Conservation (phyloP, 2,797 vertebrate species). For the Cichlasoma orientale region DNA sequence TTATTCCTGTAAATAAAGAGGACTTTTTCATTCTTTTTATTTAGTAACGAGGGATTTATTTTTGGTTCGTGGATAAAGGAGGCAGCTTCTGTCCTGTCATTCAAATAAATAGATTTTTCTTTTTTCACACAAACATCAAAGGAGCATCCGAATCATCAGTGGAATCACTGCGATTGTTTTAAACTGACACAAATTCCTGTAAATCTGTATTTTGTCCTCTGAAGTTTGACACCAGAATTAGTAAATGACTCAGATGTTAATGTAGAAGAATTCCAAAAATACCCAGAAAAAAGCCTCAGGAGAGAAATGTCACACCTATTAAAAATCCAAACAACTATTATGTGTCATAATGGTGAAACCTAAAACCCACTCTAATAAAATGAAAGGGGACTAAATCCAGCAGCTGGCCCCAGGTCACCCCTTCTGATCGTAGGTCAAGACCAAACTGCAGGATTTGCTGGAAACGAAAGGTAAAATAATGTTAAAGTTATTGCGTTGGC, state of each 20-base stretch:
- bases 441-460: not conserved
- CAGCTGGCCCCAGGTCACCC: slow-evolving; percentile 23
- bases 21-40: too few species aligned
- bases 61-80: not conserved
- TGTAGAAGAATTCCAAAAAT: slow-evolving; percentile 35
- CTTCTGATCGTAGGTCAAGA: slow-evolving; percentile 33
- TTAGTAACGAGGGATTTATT: not conserved
- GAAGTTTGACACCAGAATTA: slow-evolving; percentile 15
- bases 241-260: slow-evolving; percentile 17
- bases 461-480: not conserved
- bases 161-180: not conserved
- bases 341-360: slow-evolving; percentile 51
- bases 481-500: not conserved
- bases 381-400: slow-evolving; percentile 62
- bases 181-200: not conserved
- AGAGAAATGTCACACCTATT: slow-evolving; percentile 68
- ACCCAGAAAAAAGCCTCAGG: slow-evolving; percentile 21
- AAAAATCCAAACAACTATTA: slow-evolving; percentile 61
- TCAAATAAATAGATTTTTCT: not conserved
- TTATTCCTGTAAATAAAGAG: not conserved
- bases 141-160: too few species aligned
- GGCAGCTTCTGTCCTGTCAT: not conserved
- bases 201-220: slow-evolving; percentile 1
- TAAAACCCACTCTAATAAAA: slow-evolving; percentile 51
- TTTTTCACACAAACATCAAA: not conserved